A percentile compares a stretch with the other conserved stretches of the same genome.
These are phyloP conservation scores for Ia io DNA, from an alignment of 2,113 vertebrate species.

Conservation along the genomic window DNA sequence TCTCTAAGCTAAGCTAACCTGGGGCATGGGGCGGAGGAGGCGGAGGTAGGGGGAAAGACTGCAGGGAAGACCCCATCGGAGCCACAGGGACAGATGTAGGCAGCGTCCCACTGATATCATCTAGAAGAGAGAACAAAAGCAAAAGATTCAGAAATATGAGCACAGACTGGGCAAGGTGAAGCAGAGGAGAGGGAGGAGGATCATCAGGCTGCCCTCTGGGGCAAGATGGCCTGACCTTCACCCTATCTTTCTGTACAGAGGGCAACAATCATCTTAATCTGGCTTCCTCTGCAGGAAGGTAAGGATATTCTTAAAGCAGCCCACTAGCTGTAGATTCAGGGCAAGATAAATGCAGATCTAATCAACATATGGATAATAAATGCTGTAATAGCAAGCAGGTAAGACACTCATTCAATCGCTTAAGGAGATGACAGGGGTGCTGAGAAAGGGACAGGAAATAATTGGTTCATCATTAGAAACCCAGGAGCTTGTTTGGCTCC, in stretches of 20 bases:
- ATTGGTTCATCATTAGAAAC: constrained; percentile 25
- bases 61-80: constrained; percentile 95
- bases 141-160: constrained; percentile 67
- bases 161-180: constrained; percentile 22
- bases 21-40: constrained; percentile 94
- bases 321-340: background rate
- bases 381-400: background rate
- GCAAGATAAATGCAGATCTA: background rate
- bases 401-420: background rate
- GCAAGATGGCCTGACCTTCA: background rate
- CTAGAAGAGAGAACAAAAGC: constrained; percentile 88
- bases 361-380: background rate
- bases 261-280: background rate
- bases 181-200: constrained; percentile 27
- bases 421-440: background rate
- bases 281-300: background rate
- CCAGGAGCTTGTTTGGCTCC: background rate
- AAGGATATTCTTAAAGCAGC: background rate
- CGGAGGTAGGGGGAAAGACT: constrained; percentile 95
- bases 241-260: background rate
- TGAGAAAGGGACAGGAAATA: background rate
- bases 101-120: constrained; percentile 96
- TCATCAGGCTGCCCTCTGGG: constrained; percentile 11
- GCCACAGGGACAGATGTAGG: constrained; percentile 93
- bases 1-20: constrained; percentile 91